Evolutionary conservation across 2,797 vertebrate genomes (phyloP).

Genomic region (Danio choprae): DNA sequence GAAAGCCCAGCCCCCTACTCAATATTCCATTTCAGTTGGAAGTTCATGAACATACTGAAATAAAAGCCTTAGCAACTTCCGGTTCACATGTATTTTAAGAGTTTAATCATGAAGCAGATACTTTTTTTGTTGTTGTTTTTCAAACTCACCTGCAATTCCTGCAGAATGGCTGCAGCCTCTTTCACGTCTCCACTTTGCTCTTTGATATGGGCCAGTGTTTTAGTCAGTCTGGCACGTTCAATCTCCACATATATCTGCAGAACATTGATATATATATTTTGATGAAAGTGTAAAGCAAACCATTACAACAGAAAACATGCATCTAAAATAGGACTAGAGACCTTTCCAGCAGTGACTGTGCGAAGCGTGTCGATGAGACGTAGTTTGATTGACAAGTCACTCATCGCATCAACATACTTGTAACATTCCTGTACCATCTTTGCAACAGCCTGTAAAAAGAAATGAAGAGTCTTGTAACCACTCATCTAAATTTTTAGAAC

Average conservation of each 20-base stretch:
- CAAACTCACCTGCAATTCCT: conserved; percentile 91
- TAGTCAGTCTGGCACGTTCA: conserved; percentile 94
- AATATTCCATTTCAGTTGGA: no score
- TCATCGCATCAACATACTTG: conserved; percentile 90
- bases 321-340: conserved; percentile 65
- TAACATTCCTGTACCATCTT: conserved; percentile 99
- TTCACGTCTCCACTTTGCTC: conserved; percentile 93
- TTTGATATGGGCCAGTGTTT: conserved; percentile 93
- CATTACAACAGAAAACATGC: not conserved
- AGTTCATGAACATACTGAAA: no score
- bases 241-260: conserved; percentile 97
- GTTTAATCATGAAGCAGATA: no score
- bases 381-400: conserved; percentile 91
- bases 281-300: not conserved
- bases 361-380: conserved; percentile 94
- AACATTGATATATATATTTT: conserved; percentile 3
- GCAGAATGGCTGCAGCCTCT: conserved; percentile 94
- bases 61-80: no score
- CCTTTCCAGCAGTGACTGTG: conserved; percentile 97
- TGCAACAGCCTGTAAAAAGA: conserved; percentile 87
- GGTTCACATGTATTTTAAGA: no score
- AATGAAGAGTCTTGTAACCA: not conserved
- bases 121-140: no score
- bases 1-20: no score
- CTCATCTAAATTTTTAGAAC: no score